phyloP scores from a whole-genome alignment of 2,888 invertebrate genomes.

The Venustoraphidia nigricollis region DNA sequence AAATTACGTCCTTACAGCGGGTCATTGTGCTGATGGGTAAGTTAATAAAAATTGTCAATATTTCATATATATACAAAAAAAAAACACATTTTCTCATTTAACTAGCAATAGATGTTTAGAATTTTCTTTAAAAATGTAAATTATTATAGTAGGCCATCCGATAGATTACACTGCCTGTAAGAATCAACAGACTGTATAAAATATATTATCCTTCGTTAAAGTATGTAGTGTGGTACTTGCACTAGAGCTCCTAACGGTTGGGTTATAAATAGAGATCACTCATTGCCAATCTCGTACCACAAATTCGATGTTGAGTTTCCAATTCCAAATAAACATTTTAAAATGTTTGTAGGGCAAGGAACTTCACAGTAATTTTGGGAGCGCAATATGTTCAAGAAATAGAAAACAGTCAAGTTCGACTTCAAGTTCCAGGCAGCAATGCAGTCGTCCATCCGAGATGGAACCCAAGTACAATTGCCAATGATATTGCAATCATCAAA shows the following conservation, averaged over 20 bases:
- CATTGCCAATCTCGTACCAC: no score
- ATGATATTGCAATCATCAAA: constrained; percentile 3
- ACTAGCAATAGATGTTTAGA: background rate
- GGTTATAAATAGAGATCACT: no score
- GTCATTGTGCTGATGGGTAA: constrained; percentile 13
- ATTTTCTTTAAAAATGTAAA: no score
- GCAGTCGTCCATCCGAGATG: constrained; percentile 2
- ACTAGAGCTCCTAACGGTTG: no score
- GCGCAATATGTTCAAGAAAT: background rate
- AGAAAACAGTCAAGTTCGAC: background rate
- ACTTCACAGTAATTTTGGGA: constrained; percentile 1
- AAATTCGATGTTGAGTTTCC: no score
- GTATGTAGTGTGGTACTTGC: no score
- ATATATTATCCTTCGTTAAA: no score
- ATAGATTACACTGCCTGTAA: no score
- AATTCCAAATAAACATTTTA: no score
- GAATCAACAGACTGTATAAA: no score
- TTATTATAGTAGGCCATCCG: no score
- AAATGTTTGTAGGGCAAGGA: background rate
- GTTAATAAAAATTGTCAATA: background rate
- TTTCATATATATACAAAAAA: background rate
- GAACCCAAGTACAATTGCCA: background rate
- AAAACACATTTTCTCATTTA: background rate
- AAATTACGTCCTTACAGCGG: constrained; percentile 13
- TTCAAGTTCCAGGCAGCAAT: background rate